Evolutionary conservation across 2,888 invertebrate species (phyloP).

Genomic region (Bursaphelenchus okinawaensis): DNA sequence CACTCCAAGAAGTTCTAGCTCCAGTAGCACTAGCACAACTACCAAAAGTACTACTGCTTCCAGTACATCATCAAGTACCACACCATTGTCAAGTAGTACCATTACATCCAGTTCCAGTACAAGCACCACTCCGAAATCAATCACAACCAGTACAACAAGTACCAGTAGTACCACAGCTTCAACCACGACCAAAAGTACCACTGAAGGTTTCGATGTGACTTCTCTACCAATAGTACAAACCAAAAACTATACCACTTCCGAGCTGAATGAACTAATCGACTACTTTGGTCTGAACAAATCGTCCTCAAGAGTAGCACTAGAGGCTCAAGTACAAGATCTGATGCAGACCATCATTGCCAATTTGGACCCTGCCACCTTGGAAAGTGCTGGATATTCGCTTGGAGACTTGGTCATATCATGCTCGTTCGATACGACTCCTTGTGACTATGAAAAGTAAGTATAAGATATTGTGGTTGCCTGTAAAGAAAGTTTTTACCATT

Average conservation of each 20-base stretch:
- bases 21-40: not conserved
- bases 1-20: not conserved
- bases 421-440: slow-evolving; percentile 12
- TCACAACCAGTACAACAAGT: not conserved
- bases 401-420: slow-evolving; percentile 16
- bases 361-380: slow-evolving; percentile 14
- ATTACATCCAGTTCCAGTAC: not conserved
- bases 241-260: slow-evolving; percentile 4
- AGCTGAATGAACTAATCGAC: slow-evolving; percentile 5
- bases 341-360: slow-evolving; percentile 13
- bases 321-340: slow-evolving; percentile 15
- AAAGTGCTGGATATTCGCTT: slow-evolving; percentile 10
- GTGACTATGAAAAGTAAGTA: slow-evolving; percentile 17
- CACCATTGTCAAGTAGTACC: not conserved
- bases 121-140: not conserved
- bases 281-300: slow-evolving; percentile 7
- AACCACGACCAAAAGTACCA: not conserved
- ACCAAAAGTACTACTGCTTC: not conserved
- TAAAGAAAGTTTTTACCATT: no score
- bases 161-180: not conserved
- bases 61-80: not conserved
- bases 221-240: slow-evolving; percentile 8
- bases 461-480: no score
- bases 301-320: slow-evolving; percentile 13
- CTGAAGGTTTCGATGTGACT: not conserved